phyloP scores from a whole-genome alignment of 1,140 invertebrate genomes.

The Atta texana region DNA sequence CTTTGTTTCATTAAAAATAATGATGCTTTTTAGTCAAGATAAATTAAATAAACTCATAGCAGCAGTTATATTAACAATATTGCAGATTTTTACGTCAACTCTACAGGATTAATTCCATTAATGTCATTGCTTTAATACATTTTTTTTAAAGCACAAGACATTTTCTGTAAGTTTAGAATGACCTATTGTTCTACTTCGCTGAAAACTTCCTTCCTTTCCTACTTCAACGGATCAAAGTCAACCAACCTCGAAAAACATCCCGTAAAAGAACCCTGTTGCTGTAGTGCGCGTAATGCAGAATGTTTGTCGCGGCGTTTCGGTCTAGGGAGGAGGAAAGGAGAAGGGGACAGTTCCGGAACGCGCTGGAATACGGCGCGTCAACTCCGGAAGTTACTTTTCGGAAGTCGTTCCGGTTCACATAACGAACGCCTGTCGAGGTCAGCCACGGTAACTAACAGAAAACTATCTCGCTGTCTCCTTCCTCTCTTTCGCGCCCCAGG shows the following conservation, averaged over 20 bases:
- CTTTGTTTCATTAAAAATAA: no score
- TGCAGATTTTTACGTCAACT: no score
- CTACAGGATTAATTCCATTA: no score
- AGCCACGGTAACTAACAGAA: slow-evolving; percentile 72
- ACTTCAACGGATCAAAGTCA: not conserved
- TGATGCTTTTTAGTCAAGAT: no score
- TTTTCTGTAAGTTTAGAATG: not conserved
- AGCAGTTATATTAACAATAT: no score
- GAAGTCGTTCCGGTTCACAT: slow-evolving; percentile 72
- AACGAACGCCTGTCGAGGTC: slow-evolving; percentile 76
- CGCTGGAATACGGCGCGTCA: slow-evolving; percentile 48
- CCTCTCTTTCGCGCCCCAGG: slow-evolving; percentile 37
- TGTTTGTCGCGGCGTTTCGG: slow-evolving; percentile 8
- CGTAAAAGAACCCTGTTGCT: not conserved
- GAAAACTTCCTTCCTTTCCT: not conserved
- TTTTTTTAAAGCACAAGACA: not conserved
- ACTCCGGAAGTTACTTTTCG: slow-evolving; percentile 73
- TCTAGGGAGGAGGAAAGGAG: not conserved
- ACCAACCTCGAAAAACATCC: slow-evolving; percentile 6
- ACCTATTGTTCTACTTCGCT: not conserved
- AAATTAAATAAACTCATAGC: no score
- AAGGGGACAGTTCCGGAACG: slow-evolving; percentile 53
- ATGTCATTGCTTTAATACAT: not conserved
- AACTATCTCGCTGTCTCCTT: slow-evolving; percentile 68
- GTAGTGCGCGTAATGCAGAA: slow-evolving; percentile 26